Evolutionary conservation across 2,888 invertebrate genomes (phyloP), one percentile per base, ranked within the genome.

Genomic region (Volucella zonaria): DNA sequence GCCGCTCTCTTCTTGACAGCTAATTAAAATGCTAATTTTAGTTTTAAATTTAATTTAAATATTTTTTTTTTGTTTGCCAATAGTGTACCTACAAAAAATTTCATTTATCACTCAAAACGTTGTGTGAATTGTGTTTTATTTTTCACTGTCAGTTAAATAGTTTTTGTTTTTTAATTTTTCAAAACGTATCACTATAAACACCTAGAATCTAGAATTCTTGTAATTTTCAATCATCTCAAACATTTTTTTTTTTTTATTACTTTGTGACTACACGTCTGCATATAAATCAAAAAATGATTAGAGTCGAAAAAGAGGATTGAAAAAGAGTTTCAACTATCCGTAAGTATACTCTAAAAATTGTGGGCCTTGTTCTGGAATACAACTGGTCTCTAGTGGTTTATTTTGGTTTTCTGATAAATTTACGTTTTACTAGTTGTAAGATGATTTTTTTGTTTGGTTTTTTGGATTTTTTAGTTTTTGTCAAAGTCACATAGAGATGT

Each of bases 41-140:
- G 66, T 59, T 66, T 40, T 52, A 58, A 54, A 45, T 64, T 47
- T 47, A 15, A 49, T 67, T 51, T 42, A 40, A 15, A 10, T 47
- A 23, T 6, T 62, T 47, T 62, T 40, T 51, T 59, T 15, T 43
- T 11, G 4, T 38, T 51, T 78, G 59, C 75, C 58, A 76, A 52
- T 66, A 23, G 31, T 15, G 15, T 15, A 67, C 23, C 64, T 78
- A 64, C 54, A 61, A 54, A 62, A 70, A 77, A 52, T 43, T 74
- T 45, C 12, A 56, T 62, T 62, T 77, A 71, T 71, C 78, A 64
- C 78, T 79, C 64, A 58, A 58, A 71, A 70, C 49, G 38, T 51
- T 43, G 66, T 42, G 54, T 58, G 47, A 42, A 49, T 31, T 64
- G 38, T 64, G 45, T 49, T 31, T 49, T 6, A 31, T 31, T 31